Base-by-base conservation (phyloP, 2,888 invertebrate genomes). In the Cheilosia vernalis region DNA sequence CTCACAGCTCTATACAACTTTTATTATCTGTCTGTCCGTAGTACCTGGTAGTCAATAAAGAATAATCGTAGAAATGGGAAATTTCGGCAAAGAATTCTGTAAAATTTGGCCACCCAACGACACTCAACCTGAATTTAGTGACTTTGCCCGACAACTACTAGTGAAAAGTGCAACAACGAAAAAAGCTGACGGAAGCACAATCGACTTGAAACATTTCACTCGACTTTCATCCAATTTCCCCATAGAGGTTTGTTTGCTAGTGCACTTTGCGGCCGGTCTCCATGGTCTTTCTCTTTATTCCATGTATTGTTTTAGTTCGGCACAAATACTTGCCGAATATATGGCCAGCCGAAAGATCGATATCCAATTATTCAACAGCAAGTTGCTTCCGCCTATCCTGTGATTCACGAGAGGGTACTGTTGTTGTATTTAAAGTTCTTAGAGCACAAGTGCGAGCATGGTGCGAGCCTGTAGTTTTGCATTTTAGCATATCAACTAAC, bases 401-500 rank as follows among this genome's bases (percentile, higher is more conserved):
- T 96, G 2, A 92, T 96, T 83, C 96, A 96, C 87, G 95, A 95
- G 89, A 93, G 94, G 63, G 94, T 94, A 9, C 86, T 96, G 2
- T 90, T 93, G 2, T 90, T 96, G 2, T 94, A 94, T 90, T 93
- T 94, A 6, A 93, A 93, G 79, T 96, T 95, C 90, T 91, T 96
- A 64, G 93, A 94, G 81, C 94, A 95, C 89, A 95, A 95, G 90
- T 85, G 87, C 17, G 78, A 88, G 74, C 90, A 90, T 88, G 91
- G 90, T 90, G 76, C 87, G 89, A 13, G 30, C 42, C 2, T 17
- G n/a, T 10, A 30, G 2, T 19, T 27, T 17, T 15, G 2, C 5
- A 24, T 0, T 9, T 44, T 44, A 5, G 2, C 9, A 4, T 7
- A 19, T 4, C 1, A 19, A 4, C 1, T 21, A 51, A 24, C 13